These are phyloP conservation scores for Ctena decussata DNA, from an alignment of 2,888 invertebrate genomes.

Conservation along the genomic window DNA sequence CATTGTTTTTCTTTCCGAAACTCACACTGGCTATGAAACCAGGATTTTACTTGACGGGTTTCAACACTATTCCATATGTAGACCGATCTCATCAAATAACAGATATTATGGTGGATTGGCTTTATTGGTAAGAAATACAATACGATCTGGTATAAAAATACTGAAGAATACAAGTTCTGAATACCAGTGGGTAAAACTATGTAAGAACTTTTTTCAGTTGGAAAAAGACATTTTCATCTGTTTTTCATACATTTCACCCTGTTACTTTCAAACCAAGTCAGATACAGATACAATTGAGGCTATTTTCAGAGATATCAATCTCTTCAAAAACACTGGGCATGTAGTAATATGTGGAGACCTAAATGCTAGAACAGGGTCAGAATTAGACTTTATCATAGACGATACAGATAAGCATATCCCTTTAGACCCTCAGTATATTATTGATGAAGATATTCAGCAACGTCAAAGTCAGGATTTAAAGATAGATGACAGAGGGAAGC, in stretches of 20 bases:
- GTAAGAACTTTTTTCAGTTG: background rate
- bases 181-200: background rate
- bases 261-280: background rate
- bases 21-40: background rate
- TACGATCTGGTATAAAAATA: background rate
- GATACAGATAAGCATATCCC: background rate
- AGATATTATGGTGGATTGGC: background rate
- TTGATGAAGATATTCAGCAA: background rate
- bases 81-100: background rate
- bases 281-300: background rate
- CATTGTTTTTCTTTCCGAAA: background rate
- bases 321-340: background rate
- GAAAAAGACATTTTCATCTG: background rate
- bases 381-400: background rate
- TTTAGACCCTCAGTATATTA: background rate
- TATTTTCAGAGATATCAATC: background rate
- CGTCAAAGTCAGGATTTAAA: background rate
- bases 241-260: conserved; percentile 6
- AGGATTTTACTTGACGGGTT: background rate
- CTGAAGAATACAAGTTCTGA: background rate
- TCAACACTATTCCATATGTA: background rate
- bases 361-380: background rate
- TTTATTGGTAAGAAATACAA: background rate
- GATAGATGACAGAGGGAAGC: background rate
- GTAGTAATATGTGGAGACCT: background rate